Base-by-base conservation (phyloP, 2,888 invertebrate species). In the Hydriomena furcata region DNA sequence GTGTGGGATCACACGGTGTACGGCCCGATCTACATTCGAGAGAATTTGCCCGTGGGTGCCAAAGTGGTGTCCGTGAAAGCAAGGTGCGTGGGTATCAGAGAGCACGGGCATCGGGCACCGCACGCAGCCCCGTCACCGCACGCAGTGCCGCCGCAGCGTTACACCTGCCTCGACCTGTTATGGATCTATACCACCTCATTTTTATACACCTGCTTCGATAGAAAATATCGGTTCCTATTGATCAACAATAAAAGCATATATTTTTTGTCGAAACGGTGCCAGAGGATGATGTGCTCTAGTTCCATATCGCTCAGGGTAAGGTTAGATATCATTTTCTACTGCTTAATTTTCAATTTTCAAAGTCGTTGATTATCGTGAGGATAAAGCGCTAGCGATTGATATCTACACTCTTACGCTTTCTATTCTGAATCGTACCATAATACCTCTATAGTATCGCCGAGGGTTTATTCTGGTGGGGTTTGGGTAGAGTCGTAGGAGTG, bases 51-150 rank as follows among this genome's bases (percentile, higher is more conserved):
- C 93, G 97, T 98, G 89, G 98, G 98, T 92, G 96, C 97, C 92
- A 97, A 96, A 94, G 97, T 98, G 94, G 96, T 97, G 92, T 97
- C 97, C 92, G 95, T 98, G 92, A 98, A 98, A 95, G 98, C 98
- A 95, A 97, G 97, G 97, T 98, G 96, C 95, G 97, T 96, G 82
- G 79, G 76, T 79, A 76, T 82, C 76, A 82, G 83, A 86, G 82
- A 82, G 83, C 87, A 85, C 89, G 92, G 92, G 92, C 92, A 91
- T 91, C 91, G 92, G 92, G 92, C 92, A 91, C 91, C 91, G 92
- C 92, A 92, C 92, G 92, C 91, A 91, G 92, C 91, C 92, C 91
- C 83, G 76, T 73, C 84, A 79, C 84, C 77, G 88, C 90, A 88
- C 91, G 88, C 84, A 73, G 80, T 68, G 65, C 58, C 75, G 68